Evolutionary conservation across 2,888 invertebrate species (phyloP).

Genomic region (Drosophila macrospina): DNA sequence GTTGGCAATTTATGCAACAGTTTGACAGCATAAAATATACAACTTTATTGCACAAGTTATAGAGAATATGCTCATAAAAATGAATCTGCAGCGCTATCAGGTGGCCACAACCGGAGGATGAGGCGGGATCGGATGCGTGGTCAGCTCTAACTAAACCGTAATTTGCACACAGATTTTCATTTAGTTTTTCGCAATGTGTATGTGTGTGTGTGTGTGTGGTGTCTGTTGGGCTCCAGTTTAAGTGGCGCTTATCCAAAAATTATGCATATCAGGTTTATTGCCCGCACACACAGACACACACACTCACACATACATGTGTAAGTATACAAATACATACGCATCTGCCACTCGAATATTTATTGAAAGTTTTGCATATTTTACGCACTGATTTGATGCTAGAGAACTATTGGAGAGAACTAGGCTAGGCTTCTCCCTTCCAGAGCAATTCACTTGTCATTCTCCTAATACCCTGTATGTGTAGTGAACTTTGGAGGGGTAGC

Average conservation of each 20-base stretch:
- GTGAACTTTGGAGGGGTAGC: no score
- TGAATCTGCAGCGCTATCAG: conserved; percentile 27
- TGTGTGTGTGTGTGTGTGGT: conserved; percentile 1
- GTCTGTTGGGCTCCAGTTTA: conserved; percentile 30
- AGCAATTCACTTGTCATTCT: conserved; percentile 29
- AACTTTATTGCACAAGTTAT: conserved; percentile 74
- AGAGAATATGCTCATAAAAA: conserved; percentile 67
- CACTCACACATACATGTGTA: conserved; percentile 3
- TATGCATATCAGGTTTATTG: conserved; percentile 77
- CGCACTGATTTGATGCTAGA: conserved; percentile 62
- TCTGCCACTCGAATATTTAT: conserved; percentile 25
- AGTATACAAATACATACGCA: conserved; percentile 1
- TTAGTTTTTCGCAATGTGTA: conserved; percentile 30
- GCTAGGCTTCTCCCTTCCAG: not conserved
- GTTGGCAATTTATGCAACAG: conserved; percentile 75
- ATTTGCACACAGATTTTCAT: conserved; percentile 68
- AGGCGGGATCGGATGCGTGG: conserved; percentile 10
- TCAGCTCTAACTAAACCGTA: conserved; percentile 52
- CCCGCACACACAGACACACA: conserved; percentile 43
- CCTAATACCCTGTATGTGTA: not conserved
- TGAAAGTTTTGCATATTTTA: conserved; percentile 72
- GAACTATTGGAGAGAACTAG: conserved; percentile 36
- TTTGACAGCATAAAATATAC: conserved; percentile 66
- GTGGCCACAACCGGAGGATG: conserved; percentile 2
- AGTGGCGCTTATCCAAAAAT: conserved; percentile 68